Conservation (phyloP, 2,888 invertebrate genomes). For the Drosophila mettleri region DNA sequence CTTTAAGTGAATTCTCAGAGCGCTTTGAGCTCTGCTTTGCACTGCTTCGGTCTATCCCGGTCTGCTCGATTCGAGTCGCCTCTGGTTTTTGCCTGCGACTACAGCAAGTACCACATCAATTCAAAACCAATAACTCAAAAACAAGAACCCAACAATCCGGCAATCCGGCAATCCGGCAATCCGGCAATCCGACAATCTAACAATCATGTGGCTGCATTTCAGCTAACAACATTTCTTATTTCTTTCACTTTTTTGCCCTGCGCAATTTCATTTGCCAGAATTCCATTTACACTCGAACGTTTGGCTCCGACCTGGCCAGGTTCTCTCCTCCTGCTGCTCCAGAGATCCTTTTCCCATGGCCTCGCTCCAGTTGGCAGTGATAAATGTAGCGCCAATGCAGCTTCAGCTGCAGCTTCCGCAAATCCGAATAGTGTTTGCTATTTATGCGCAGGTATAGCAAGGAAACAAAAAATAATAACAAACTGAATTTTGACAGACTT, state of each 20-base stretch:
- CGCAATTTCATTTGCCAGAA: constrained; percentile 74
- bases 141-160: constrained; percentile 52
- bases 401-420: constrained; percentile 44
- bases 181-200: too few species aligned
- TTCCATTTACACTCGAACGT: constrained; percentile 75
- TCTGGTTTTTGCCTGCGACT: constrained; percentile 6
- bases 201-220: constrained; percentile 73
- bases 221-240: constrained; percentile 52
- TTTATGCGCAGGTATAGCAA: constrained; percentile 67
- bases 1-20: constrained; percentile 57
- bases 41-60: background rate
- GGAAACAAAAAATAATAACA: constrained; percentile 11
- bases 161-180: too few species aligned
- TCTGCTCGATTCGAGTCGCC: background rate
- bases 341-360: constrained; percentile 14
- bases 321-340: background rate
- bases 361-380: constrained; percentile 73
- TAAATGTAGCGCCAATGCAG: constrained; percentile 67
- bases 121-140: constrained; percentile 78
- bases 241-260: constrained; percentile 32
- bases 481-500: background rate
- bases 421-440: constrained; percentile 74
- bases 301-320: constrained; percentile 51
- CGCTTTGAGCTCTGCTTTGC: constrained; percentile 34
- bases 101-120: constrained; percentile 58